Percentiles rank a stretch among this genome's conserved stretches.
These are phyloP conservation scores for Xiphophorus maculatus DNA, from an alignment of 2,113 vertebrate species.

Conservation along the genomic window DNA sequence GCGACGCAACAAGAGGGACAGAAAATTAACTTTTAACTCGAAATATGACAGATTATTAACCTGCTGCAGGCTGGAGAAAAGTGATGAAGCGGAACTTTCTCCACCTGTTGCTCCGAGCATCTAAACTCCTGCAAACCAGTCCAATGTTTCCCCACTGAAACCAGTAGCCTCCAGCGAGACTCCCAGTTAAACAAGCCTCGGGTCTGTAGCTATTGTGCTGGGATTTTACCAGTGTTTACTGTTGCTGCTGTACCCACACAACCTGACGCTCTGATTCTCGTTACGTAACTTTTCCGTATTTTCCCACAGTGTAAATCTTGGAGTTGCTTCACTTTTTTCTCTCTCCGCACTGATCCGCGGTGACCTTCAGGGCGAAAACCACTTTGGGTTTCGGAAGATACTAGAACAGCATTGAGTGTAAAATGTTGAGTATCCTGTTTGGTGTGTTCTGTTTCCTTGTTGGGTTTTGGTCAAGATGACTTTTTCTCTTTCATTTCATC, in stretches of 20 bases:
- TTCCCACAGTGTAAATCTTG: constrained; percentile 49
- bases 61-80: too few species aligned
- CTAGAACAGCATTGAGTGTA: too few species aligned
- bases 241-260: background rate
- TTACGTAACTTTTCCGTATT: constrained; percentile 52
- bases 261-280: constrained; percentile 33
- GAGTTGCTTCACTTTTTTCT: background rate
- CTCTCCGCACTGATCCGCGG: background rate
- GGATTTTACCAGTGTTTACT: constrained; percentile 3
- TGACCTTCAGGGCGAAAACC: background rate
- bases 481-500: background rate
- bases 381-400: too few species aligned
- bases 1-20: background rate
- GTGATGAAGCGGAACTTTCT: background rate
- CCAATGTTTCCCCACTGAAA: background rate
- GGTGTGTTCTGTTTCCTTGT: background rate
- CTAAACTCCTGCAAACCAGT: constrained; percentile 46
- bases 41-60: background rate
- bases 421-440: constrained; percentile 6
- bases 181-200: background rate
- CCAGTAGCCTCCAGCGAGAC: background rate
- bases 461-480: background rate
- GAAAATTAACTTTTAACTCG: background rate
- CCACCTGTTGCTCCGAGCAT: constrained; percentile 67
- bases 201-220: background rate